phyloP scores from a whole-genome alignment of 2,797 vertebrate species.

The Jordanella pulchra region DNA sequence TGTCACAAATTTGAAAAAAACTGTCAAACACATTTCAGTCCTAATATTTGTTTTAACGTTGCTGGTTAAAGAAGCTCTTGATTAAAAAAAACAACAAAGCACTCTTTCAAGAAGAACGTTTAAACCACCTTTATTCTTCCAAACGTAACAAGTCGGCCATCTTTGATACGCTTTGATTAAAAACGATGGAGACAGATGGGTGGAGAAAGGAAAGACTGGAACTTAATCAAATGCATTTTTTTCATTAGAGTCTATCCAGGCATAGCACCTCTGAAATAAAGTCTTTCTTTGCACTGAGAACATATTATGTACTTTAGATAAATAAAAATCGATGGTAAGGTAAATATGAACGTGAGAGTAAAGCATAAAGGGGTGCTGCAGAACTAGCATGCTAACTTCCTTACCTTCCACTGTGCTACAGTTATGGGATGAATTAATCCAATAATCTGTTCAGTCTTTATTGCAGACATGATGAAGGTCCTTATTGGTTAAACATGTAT shows the following conservation, averaged over 20 bases:
- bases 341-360: slow-evolving; percentile 12
- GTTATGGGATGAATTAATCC: neutral
- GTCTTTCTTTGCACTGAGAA: neutral
- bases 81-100: neutral
- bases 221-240: neutral
- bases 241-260: neutral
- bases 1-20: too few species aligned
- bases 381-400: slow-evolving; percentile 30
- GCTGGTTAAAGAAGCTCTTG: neutral
- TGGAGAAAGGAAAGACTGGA: neutral
- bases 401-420: slow-evolving; percentile 13
- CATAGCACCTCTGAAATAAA: neutral
- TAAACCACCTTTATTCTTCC: slow-evolving; percentile 9
- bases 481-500: too few species aligned
- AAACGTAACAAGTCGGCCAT: neutral
- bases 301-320: neutral
- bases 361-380: slow-evolving; percentile 47
- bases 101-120: slow-evolving; percentile 9
- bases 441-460: neutral
- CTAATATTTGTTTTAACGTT: neutral
- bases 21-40: neutral
- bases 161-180: slow-evolving; percentile 1
- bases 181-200: slow-evolving; percentile 11
- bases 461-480: too few species aligned
- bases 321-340: neutral